These are phyloP conservation scores for Thrips palmi DNA, from an alignment of 1,140 invertebrate species.

Conservation along the genomic window DNA sequence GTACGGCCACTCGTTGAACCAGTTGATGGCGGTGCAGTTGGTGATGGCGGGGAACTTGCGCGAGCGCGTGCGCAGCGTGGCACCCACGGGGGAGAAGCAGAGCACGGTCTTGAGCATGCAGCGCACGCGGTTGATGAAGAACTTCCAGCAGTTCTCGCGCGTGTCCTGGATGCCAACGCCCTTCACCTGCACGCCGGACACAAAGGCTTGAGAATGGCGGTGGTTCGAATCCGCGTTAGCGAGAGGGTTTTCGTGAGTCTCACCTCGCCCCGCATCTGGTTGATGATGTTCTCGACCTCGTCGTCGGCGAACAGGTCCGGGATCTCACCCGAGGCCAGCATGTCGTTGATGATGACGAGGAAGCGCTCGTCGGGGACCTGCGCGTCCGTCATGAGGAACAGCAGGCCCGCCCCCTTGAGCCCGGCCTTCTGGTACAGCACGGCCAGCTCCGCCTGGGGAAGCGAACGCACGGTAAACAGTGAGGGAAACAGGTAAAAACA, in stretches of 20 bases:
- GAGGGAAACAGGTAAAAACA: constrained; percentile 4
- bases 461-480: neutral
- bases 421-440: constrained; percentile 74
- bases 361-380: constrained; percentile 83
- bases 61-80: constrained; percentile 61
- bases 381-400: constrained; percentile 87
- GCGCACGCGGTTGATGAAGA: constrained; percentile 81
- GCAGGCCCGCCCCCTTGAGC: constrained; percentile 66
- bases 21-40: constrained; percentile 83
- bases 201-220: too few species aligned
- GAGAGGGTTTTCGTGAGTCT: too few species aligned
- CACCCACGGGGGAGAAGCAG: constrained; percentile 83
- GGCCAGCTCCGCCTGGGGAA: constrained; percentile 44
- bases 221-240: too few species aligned
- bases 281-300: constrained; percentile 75
- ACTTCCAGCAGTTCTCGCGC: constrained; percentile 87
- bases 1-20: constrained; percentile 93
- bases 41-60: constrained; percentile 88
- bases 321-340: constrained; percentile 86
- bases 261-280: constrained; percentile 65
- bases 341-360: constrained; percentile 82
- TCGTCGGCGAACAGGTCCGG: constrained; percentile 80
- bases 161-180: constrained; percentile 63
- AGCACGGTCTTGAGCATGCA: constrained; percentile 57
- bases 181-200: constrained; percentile 46